Evolutionary conservation across 2,113 vertebrate species (phyloP).

Genomic region (Rutilus rutilus): DNA sequence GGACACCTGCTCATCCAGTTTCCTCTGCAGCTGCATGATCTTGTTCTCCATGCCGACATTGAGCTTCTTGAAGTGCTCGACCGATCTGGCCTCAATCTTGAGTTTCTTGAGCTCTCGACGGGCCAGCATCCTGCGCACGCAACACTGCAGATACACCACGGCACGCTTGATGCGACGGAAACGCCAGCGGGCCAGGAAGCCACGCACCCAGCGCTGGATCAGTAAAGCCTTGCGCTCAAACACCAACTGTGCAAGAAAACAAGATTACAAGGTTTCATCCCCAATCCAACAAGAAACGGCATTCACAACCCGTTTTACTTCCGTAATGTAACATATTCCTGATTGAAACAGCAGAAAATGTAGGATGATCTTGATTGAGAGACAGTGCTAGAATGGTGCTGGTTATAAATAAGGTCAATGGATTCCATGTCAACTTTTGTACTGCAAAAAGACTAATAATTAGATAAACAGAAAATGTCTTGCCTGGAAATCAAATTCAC

Average conservation of each 20-base stretch:
- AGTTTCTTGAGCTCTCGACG: conserved; percentile 89
- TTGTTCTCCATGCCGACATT: conserved; percentile 97
- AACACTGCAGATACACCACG: conserved; percentile 90
- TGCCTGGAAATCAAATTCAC: neutral
- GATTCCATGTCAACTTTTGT: neutral
- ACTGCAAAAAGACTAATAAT: neutral
- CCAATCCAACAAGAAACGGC: neutral
- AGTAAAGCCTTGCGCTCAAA: conserved; percentile 85
- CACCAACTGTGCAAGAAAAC: conserved; percentile 77
- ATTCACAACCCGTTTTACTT: neutral
- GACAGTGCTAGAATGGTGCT: neutral
- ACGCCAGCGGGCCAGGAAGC: conserved; percentile 81
- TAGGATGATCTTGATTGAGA: neutral
- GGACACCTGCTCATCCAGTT: conserved; percentile 92
- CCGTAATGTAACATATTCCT: neutral
- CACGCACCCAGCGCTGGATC: conserved; percentile 86
- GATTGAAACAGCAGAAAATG: neutral
- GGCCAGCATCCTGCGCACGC: conserved; percentile 88
- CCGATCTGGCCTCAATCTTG: conserved; percentile 92
- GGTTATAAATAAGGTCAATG: neutral
- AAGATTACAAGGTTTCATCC: neutral
- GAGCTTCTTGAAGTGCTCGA: conserved; percentile 93
- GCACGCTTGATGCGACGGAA: conserved; percentile 76
- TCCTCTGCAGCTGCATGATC: conserved; percentile 94
- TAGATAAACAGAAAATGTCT: neutral